Percentiles rank a stretch among this genome's conserved stretches.
Evolutionary conservation across 2,888 invertebrate genomes (phyloP).

Genomic region (Auanema freiburgensis): DNA sequence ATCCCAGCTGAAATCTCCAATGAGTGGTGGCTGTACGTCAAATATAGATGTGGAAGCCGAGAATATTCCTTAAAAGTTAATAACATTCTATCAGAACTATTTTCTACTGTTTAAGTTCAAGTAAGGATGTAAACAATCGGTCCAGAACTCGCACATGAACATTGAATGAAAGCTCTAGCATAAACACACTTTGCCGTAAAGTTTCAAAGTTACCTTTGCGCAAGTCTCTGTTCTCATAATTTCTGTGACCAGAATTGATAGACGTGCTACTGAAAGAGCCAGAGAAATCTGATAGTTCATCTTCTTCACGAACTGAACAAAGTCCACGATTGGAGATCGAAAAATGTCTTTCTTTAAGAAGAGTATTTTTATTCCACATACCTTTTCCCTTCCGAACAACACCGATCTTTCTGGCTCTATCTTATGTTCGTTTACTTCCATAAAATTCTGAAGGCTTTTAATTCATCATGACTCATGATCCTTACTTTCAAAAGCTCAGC

Average conservation of each 20-base stretch:
- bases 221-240: slow-evolving; percentile 1
- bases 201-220: background rate
- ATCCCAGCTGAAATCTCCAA: slow-evolving; percentile 52
- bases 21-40: slow-evolving; percentile 34
- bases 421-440: background rate
- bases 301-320: slow-evolving; percentile 51
- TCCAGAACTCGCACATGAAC: background rate
- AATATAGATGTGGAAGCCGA: slow-evolving; percentile 47
- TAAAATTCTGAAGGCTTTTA: background rate
- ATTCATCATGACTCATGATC: background rate
- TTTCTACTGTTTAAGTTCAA: background rate
- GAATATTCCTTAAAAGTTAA: slow-evolving; percentile 24
- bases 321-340: slow-evolving; percentile 27
- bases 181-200: background rate
- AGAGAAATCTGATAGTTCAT: slow-evolving; percentile 43
- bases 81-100: background rate
- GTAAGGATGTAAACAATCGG: background rate
- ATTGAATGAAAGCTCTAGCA: background rate
- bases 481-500: slow-evolving; percentile 52
- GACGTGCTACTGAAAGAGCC: slow-evolving; percentile 26
- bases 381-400: background rate
- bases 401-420: background rate
- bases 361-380: slow-evolving; percentile 19
- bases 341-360: slow-evolving; percentile 15
- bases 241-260: slow-evolving; percentile 6